Base-by-base conservation (phyloP, 2,888 invertebrate genomes). In the Caenorhabditis doughertyi region DNA sequence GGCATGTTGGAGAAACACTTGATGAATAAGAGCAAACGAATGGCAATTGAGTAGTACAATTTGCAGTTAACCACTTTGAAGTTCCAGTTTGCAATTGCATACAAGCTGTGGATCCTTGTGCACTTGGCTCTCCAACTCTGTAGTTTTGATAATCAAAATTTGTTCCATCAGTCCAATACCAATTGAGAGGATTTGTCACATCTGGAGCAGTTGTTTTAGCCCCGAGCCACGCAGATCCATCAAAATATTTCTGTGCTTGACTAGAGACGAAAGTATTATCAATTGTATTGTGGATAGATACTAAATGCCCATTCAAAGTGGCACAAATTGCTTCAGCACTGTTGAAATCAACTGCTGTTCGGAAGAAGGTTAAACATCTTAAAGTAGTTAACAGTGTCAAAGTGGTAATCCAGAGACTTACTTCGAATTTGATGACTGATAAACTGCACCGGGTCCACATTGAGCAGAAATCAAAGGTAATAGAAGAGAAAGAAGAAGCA, bases 121-220 rank as follows among this genome's bases (percentile, higher is more conserved):
- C 55, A 58, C 53, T 51, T 18, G 76, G 81, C 29, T 81, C 53
- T 56, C 76, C 76, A 4, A 71, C 70, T 58, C 58, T n/a, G 21
- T 76, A 81, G 64, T 81, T 81, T 21, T 81, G 81, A 53, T 81
- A 81, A 44, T 74, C 65, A 23, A 74, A 81, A 29, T 62, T 58
- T n/a, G 64, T 32, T 25, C 81, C 74, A 32, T 81, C 81, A 16
- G 74, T 81, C 81, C 81, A 81, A 42, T 74, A 74, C 81, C 81
- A 81, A 62, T 81, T 81, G 35, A 74, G 29, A 58, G 74, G 81
- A 49, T 81, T 81, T 16, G 74, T 81, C 11, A 81, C 81, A 32
- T 81, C 76, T 44, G 76, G 56, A 44, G 76, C 81, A 42, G 74
- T 81, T 13, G 81, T 65, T 23, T 74, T 76, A 9, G 81, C 76